A percentile compares a stretch with the other conserved stretches of the same genome.
Conservation (phyloP, 2,113 vertebrate genomes). For the Chionis minor region DNA sequence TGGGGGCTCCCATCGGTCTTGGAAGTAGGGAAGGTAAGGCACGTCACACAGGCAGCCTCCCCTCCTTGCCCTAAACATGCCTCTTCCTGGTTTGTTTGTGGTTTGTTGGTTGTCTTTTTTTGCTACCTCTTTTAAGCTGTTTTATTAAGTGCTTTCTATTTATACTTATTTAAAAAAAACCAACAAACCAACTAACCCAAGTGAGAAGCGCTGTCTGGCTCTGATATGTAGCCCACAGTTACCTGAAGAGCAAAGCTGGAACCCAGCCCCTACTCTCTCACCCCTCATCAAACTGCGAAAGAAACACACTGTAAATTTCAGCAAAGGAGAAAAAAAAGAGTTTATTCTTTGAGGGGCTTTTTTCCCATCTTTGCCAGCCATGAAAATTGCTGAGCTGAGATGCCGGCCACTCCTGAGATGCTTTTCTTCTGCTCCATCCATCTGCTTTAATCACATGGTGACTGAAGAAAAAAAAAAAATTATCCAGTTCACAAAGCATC, state of each 20-base stretch:
- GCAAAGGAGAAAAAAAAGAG: neutral
- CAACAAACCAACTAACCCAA: neutral
- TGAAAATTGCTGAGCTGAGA: conserved; percentile 15
- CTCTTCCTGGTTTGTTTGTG: neutral
- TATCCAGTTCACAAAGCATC: neutral
- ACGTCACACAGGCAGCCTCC: neutral
- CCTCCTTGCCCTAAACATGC: neutral
- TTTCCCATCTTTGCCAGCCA: neutral
- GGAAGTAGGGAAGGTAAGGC: neutral
- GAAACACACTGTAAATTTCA: conserved; percentile 1
- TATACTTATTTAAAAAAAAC: neutral
- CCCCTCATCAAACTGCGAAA: neutral
- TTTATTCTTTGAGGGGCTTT: neutral
- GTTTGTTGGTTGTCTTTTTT: neutral
- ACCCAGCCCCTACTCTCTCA: neutral
- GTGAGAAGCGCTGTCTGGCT: neutral
- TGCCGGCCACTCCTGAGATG: neutral
- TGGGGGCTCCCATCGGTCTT: neutral
- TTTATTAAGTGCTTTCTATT: neutral
- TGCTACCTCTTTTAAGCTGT: neutral
- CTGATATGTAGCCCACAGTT: neutral
- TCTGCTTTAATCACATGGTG: conserved; percentile 37
- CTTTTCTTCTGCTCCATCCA: conserved; percentile 21
- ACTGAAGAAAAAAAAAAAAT: neutral
- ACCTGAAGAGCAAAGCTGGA: neutral